Conservation (phyloP, 2,888 invertebrate genomes). For the Anthrax anthrax region DNA sequence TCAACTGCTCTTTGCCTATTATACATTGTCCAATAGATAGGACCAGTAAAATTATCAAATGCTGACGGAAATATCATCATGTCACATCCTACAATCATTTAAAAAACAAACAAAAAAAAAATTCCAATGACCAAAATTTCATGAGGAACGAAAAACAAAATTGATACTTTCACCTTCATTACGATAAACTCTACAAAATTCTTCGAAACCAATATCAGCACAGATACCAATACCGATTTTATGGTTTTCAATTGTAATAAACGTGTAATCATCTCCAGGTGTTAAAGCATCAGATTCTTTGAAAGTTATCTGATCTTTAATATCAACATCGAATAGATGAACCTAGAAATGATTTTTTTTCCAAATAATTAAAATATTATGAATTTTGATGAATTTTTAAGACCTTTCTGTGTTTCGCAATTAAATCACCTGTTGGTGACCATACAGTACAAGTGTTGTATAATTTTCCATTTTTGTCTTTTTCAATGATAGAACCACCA, state of each 20-base stretch:
- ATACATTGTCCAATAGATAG: slow-evolving; percentile 81
- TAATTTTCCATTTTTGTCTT: slow-evolving; percentile 39
- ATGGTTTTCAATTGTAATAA: slow-evolving; percentile 51
- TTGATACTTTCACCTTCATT: slow-evolving; percentile 36
- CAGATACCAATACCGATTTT: slow-evolving; percentile 87
- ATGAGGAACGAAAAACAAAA: no score
- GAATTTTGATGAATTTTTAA: background rate
- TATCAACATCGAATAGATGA: slow-evolving; percentile 91
- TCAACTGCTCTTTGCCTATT: slow-evolving; percentile 71
- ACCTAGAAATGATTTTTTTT: slow-evolving; percentile 49
- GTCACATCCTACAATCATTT: slow-evolving; percentile 51
- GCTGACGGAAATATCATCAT: slow-evolving; percentile 85
- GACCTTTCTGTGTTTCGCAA: slow-evolving; percentile 75
- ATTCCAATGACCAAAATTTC: no score
- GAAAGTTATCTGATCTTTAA: slow-evolving; percentile 83
- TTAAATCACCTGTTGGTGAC: slow-evolving; percentile 58
- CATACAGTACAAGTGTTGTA: slow-evolving; percentile 86
- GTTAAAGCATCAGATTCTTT: slow-evolving; percentile 77
- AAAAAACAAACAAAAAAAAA: background rate
- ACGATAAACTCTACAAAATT: slow-evolving; percentile 65
- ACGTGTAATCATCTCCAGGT: slow-evolving; percentile 59
- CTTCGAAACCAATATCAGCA: slow-evolving; percentile 85
- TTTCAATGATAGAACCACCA: slow-evolving; percentile 84
- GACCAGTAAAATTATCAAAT: slow-evolving; percentile 93
- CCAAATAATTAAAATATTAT: background rate